Percentiles rank a stretch among this genome's conserved stretches.
phyloP scores from a whole-genome alignment of 2,113 vertebrate species.

The Notothenia rossii region DNA sequence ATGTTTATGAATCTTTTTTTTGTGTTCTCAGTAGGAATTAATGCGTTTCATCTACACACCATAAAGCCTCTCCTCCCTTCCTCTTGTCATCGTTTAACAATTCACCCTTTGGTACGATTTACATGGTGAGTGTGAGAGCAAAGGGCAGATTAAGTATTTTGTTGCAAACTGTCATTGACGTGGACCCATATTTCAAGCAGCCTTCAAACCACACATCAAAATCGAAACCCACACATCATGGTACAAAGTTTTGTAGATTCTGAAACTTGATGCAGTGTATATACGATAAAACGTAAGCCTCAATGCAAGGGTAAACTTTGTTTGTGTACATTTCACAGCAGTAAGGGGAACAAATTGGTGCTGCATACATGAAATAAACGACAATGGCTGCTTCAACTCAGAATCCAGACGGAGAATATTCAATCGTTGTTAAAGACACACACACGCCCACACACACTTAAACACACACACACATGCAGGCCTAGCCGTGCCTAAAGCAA shows the following conservation, averaged over 20 bases:
- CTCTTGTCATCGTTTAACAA: conserved; percentile 49
- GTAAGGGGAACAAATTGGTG: conserved; percentile 25
- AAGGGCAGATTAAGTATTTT: conserved; percentile 25
- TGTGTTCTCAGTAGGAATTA: conserved; percentile 38
- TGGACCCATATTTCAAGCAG: conserved; percentile 60
- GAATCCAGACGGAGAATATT: conserved; percentile 45
- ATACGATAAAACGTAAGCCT: background rate
- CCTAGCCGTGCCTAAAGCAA: conserved; percentile 71
- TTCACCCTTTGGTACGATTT: conserved; percentile 46
- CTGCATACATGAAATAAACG: conserved; percentile 26
- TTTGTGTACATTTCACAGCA: conserved; percentile 30
- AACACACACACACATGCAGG: conserved; percentile 9
- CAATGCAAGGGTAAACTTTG: conserved; percentile 2
- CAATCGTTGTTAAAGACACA: conserved; percentile 29
- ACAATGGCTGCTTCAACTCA: conserved; percentile 22
- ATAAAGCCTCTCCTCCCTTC: conserved; percentile 54
- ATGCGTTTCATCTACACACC: conserved; percentile 19
- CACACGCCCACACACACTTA: conserved; percentile 25
- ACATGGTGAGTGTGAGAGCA: conserved; percentile 48
- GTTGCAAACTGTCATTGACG: conserved; percentile 42
- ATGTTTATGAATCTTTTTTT: background rate
- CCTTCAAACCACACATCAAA: conserved; percentile 56
- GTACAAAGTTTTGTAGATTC: background rate
- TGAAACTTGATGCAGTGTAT: conserved; percentile 1
- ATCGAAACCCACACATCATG: conserved; percentile 55